A percentile compares a stretch with the other conserved stretches of the same genome.
phyloP scores from a whole-genome alignment of 2,888 invertebrate genomes.

The Caenorhabditis auriculariae region DNA sequence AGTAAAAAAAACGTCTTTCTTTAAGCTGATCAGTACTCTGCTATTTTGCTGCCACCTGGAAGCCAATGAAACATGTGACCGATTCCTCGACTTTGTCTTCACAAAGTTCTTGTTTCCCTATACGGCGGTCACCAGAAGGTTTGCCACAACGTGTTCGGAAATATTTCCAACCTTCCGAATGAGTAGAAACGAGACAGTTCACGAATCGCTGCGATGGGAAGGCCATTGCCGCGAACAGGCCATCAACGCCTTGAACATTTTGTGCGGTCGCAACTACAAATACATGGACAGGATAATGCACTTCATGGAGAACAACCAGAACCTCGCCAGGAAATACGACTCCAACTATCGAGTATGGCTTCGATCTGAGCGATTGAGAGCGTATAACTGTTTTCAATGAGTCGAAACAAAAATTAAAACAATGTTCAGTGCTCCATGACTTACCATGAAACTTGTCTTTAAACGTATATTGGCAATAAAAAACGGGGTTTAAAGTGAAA shows the following conservation, averaged over 20 bases:
- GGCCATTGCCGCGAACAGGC: conserved; percentile 12
- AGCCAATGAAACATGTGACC: conserved; percentile 8
- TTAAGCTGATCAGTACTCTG: conserved; percentile 20
- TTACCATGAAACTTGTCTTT: no score
- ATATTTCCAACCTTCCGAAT: conserved; percentile 6
- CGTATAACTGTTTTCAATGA: no score
- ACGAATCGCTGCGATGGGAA: conserved; percentile 26
- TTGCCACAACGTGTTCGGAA: background rate
- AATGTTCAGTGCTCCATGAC: no score
- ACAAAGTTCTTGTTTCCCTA: conserved; percentile 22
- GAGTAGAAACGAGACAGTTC: conserved; percentile 16
- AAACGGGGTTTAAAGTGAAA: no score
- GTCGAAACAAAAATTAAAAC: no score
- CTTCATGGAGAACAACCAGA: conserved; percentile 8
- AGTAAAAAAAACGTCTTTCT: no score
- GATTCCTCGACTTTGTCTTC: conserved; percentile 11
- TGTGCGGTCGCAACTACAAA: conserved; percentile 26
- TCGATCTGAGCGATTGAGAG: no score
- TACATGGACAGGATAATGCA: conserved; percentile 11
- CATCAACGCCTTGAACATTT: conserved; percentile 12
- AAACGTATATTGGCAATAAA: no score
- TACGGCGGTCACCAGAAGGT: conserved; percentile 8
- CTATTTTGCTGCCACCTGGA: conserved; percentile 11
- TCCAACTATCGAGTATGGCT: conserved; percentile 7
- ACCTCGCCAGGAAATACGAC: conserved; percentile 6